Base-by-base conservation (phyloP, 1,140 invertebrate genomes). In the Micrasema minimum region DNA sequence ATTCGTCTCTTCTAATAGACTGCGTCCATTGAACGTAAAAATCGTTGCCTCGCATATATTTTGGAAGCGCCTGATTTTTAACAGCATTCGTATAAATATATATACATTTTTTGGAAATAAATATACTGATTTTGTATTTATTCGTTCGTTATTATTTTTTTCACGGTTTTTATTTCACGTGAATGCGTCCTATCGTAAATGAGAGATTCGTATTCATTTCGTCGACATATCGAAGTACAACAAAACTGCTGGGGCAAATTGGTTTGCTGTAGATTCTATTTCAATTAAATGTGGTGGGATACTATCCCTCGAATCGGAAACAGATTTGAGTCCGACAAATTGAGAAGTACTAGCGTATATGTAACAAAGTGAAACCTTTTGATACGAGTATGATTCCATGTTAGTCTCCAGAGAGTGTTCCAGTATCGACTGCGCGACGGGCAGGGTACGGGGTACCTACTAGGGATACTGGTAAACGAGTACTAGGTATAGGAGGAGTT, bases 1-100 rank as follows among this genome's bases (percentile, higher is more conserved):
- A 57, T 38, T 18, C 37, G 55, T 59, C 55, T 59, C 55, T 59
- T 59, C 55, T 59, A 59, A 59, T 59, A 59, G 55, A 59, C 31
- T 59, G 55, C 55, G 16, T 59, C 55, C 37, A 59, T 59, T 59
- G 55, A 38, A 5, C 11, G 16, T 14, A 59, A 59, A 59, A 41
- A 59, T 59, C 37, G 12, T 22, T 35, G 16, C 11, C 7, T 31
- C 7, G 7, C 26, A 31, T n/a, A n/a, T n/a, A n/a, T n/a, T n/a
- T n/a, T n/a, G n/a, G n/a, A n/a, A n/a, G n/a, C n/a, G n/a, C n/a
- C n/a, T n/a, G n/a, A n/a, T n/a, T n/a, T n/a, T n/a, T n/a, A n/a
- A n/a, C n/a, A n/a, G n/a, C n/a, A n/a, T n/a, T n/a, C 26, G 26
- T 31, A 31, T 31, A 2, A 2, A 31, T 31, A 4, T 4, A 31